These are phyloP conservation scores for Gryllus longicercus DNA, from an alignment of 2,888 invertebrate genomes.

Conservation along the genomic window DNA sequence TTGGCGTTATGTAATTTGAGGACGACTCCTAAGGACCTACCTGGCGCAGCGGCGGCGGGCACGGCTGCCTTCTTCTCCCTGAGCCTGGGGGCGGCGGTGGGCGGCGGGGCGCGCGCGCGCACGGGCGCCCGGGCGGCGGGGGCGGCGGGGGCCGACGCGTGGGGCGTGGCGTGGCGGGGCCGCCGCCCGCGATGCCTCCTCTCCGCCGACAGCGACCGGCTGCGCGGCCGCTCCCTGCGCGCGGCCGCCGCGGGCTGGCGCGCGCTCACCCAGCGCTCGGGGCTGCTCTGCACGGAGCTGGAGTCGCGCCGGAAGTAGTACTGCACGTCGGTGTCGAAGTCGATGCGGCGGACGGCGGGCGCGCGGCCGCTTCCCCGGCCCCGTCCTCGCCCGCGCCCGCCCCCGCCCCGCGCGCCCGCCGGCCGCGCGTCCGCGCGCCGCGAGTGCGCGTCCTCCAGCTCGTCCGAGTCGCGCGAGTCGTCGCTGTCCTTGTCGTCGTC, in stretches of 20 bases:
- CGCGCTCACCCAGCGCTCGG: slow-evolving; percentile 6
- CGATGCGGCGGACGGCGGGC: neutral
- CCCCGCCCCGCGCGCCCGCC: neutral
- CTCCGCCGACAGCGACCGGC: slow-evolving; percentile 20
- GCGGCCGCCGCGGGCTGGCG: neutral
- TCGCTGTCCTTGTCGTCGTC: neutral
- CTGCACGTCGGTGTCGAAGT: neutral
- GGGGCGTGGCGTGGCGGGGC: neutral
- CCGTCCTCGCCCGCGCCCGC: neutral
- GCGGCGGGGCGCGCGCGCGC: neutral
- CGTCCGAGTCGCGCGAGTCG: neutral
- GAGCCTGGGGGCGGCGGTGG: neutral
- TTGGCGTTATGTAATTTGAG: too few relatives aligned
- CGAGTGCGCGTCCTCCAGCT: neutral
- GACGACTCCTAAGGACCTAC: too few relatives aligned
- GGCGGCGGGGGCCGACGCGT: neutral
- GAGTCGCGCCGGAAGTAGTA: slow-evolving; percentile 5
- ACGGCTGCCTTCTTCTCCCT: neutral
- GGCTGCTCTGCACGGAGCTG: slow-evolving; percentile 20
- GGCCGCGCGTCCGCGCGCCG: neutral
- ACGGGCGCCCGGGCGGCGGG: neutral
- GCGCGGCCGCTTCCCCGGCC: neutral
- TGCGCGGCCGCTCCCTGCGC: neutral
- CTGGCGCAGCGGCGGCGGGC: neutral
- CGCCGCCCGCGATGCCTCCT: neutral